Base-by-base conservation (phyloP, 2,797 vertebrate species). In the Emys orbicularis region DNA sequence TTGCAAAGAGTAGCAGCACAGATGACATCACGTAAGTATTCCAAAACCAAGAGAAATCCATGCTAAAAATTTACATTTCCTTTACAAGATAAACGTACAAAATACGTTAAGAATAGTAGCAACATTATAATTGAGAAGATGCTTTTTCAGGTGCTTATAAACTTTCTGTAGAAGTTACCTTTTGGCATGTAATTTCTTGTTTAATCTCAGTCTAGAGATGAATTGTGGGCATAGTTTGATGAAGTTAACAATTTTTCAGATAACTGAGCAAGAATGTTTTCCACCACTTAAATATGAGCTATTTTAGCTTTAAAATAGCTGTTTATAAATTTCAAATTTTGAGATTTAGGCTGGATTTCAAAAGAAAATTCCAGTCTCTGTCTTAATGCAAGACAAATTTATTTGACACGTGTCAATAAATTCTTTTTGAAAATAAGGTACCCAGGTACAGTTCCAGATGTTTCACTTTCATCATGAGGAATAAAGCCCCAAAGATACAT, bases 1-100 rank as follows among this genome's bases (percentile, higher is more conserved):
- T 23, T 87, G 34, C 74, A 53, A 94, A 87, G 44, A 92, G 41
- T 18, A 72, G 85, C 29, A 88, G 81, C 13, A 88, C 88, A n/a
- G 21, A 54, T 8, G 13, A 11, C 6, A 31, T 12, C 21, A 16
- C 0, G 2, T 41, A 52, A 49, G 34, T 9, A 7, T 29, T 83
- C 56, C 2, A 12, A 83, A 41, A 37, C 1, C 13, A 37, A 7
- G 53, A 79, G 57, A 59, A 94, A 90, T 31, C 52, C 25, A 65
- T 80, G 12, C 8, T 8, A 88, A 86, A 5, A 79, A 89, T 1
- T n/a, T 12, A 19, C 29, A 81, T 44, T 29, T 27, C 25, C 53
- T 81, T 29, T 80, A 23, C 54, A 56, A 41, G 27, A 52, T 41
- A 27, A 81, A 44, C 9, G 31, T 41, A 76, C 2, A 15, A 27